Base-by-base conservation (phyloP, 2,888 invertebrate genomes). In the Scaptodrosophila latifasciaeformis region DNA sequence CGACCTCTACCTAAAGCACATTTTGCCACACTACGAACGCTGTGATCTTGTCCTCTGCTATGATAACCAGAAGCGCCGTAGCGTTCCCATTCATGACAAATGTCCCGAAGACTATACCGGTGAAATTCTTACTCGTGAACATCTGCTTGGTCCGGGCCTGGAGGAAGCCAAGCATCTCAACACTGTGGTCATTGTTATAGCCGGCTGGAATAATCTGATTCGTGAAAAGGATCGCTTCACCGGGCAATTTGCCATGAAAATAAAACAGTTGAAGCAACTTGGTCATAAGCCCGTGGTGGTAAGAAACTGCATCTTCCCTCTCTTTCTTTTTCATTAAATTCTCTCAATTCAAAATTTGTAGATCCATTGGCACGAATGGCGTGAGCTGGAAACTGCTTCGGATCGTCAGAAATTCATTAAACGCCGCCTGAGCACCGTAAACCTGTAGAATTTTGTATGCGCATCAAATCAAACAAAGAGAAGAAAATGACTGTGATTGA, bases 11-110 rank as follows among this genome's bases (percentile, higher is more conserved):
- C 64, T 86, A 1, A 85, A 84, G 49, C 92, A 92, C 80, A 84
- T 93, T 59, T 79, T 94, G 59, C 91, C 93, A 6, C 92, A 94
- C 70, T 91, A 89, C 78, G 87, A 89, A 64, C 88, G 89, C 83
- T 88, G 90, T 87, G 91, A 92, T 84, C 79, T 92, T 21, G 85
- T 92, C 13, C 74, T 92, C 49, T 90, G 90, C 65, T 87, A 90
- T 69, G 88, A 91, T 75, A 82, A 78, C 27, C 69, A 83, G 24
- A 89, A 89, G 9, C 86, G 84, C 2, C 85, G 89, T 29, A 80
- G 89, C 10, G 64, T 91, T 15, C 82, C 88, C 15, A 81, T 90
- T 30, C 84, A 86, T 9, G 63, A 84, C 7, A 83, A 84, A 15
- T 90, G 90, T 79, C 84, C 87, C 5, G 80, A 85, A 35, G 86